phyloP scores from a whole-genome alignment of 2,113 vertebrate species.

The Chitala chitala region DNA sequence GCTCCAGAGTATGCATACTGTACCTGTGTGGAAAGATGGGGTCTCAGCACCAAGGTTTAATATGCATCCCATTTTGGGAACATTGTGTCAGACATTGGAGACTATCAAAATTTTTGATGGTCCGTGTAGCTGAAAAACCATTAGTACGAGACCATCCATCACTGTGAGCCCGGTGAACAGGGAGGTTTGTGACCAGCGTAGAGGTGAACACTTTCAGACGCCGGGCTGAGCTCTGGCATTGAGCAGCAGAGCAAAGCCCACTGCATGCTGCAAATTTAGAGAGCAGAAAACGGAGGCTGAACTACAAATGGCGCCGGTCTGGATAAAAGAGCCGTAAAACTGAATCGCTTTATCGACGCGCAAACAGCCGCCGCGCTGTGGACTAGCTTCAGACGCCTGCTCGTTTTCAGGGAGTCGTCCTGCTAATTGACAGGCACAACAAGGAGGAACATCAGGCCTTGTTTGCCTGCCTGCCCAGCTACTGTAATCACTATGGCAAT shows the following conservation, averaged over 20 bases:
- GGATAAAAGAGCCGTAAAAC: conserved; percentile 53
- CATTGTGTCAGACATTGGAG: not conserved
- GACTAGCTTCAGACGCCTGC: conserved; percentile 32
- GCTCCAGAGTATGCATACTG: not conserved
- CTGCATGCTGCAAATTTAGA: conserved; percentile 34
- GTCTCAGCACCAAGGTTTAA: not conserved
- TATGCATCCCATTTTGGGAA: conserved; percentile 5
- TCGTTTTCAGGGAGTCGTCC: conserved; percentile 28
- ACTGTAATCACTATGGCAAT: conserved; percentile 36
- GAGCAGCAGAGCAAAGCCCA: not conserved
- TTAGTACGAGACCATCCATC: not conserved
- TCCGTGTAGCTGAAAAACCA: not conserved
- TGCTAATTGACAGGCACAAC: conserved; percentile 27
- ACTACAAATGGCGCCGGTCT: conserved; percentile 37
- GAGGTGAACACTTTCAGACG: no score
- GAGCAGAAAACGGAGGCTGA: conserved; percentile 39
- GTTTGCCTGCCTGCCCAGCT: conserved; percentile 44
- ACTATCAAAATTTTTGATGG: not conserved
- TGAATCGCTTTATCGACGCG: conserved; percentile 33
- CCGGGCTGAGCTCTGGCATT: no score
- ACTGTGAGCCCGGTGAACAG: not conserved
- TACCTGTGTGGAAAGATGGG: not conserved
- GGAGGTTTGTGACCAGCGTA: not conserved
- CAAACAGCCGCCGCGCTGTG: conserved; percentile 29
- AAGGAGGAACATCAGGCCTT: conserved; percentile 25